Conservation (phyloP, 2,888 invertebrate genomes). For the Sinohyriopsis cumingii region DNA sequence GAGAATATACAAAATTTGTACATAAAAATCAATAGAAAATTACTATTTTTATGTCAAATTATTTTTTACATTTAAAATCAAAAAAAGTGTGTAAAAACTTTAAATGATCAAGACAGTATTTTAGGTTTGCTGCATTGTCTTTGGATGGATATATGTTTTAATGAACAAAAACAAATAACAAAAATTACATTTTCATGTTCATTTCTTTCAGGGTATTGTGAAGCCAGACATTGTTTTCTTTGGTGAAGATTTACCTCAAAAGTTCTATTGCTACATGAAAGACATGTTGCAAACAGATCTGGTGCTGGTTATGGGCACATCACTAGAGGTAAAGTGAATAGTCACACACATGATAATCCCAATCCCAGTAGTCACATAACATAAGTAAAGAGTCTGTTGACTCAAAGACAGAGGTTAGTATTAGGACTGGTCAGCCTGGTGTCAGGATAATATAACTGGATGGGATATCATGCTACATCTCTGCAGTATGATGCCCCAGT, state of each 20-base stretch:
- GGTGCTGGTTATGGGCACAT: constrained; percentile 72
- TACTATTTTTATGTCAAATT: too few species aligned
- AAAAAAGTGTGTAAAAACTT: too few species aligned
- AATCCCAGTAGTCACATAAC: neutral
- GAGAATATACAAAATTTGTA: too few species aligned
- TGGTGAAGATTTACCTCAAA: constrained; percentile 71
- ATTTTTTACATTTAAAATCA: too few species aligned
- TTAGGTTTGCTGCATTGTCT: too few species aligned
- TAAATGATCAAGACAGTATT: too few species aligned
- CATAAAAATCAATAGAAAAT: too few species aligned
- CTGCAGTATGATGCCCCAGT: too few species aligned
- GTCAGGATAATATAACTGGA: too few species aligned
- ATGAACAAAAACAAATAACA: neutral
- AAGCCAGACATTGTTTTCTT: constrained; percentile 72
- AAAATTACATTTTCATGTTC: constrained; percentile 2
- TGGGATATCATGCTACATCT: too few species aligned
- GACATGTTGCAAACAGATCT: constrained; percentile 70
- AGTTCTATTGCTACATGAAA: constrained; percentile 67
- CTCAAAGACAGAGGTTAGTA: neutral
- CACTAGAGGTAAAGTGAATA: constrained; percentile 67
- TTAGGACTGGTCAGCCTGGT: too few species aligned
- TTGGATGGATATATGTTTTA: neutral
- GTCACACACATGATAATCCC: neutral
- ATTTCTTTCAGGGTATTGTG: constrained; percentile 59
- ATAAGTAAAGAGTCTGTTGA: neutral